Evolutionary conservation across 1,140 invertebrate species (phyloP).

Genomic region (Papilio helenus): DNA sequence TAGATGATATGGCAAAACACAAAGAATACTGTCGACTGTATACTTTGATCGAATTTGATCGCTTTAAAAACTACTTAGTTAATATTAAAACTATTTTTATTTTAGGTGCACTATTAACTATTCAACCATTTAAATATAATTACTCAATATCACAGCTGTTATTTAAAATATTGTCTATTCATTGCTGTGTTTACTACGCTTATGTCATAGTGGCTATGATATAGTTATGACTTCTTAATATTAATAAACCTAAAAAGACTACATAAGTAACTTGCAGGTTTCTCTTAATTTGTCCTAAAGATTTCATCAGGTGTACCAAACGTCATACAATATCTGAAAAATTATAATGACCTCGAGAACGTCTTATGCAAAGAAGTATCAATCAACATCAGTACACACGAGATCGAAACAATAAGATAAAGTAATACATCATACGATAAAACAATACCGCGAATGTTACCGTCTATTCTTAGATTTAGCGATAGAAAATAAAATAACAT

Average conservation of each 20-base stretch:
- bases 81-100: neutral
- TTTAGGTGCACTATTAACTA: neutral
- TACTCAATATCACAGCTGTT: neutral
- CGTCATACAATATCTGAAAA: neutral
- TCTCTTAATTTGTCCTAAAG: neutral
- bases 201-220: neutral
- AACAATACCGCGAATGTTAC: conserved; percentile 22
- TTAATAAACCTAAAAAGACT: neutral
- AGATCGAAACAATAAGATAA: conserved; percentile 56
- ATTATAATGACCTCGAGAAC: conserved; percentile 43
- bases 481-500: conserved; percentile 44
- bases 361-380: conserved; percentile 51
- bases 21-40: neutral
- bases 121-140: neutral
- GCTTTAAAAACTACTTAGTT: neutral
- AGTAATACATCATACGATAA: conserved; percentile 40
- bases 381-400: conserved; percentile 60
- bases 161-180: neutral
- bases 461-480: conserved; percentile 28
- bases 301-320: neutral
- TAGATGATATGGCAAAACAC: neutral
- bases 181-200: neutral
- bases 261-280: neutral
- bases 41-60: neutral
- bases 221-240: neutral